phyloP scores from a whole-genome alignment of 1,140 invertebrate genomes.

The Brachystomella parvula region DNA sequence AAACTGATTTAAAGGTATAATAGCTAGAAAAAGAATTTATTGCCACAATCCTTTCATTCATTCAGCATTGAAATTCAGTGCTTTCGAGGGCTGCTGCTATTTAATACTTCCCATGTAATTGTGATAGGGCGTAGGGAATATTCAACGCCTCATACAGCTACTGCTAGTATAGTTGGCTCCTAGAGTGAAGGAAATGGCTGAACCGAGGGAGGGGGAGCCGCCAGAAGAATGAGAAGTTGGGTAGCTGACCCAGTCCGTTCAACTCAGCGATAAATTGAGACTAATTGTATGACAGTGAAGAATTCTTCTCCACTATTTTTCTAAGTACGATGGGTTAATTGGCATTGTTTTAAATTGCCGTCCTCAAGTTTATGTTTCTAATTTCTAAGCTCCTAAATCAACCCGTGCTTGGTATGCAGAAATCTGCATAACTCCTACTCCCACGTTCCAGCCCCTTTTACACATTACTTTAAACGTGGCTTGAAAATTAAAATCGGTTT shows the following conservation, averaged over 20 bases:
- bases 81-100: not conserved
- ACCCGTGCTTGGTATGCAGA: not conserved
- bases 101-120: not conserved
- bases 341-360: not conserved
- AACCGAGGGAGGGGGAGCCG: not conserved
- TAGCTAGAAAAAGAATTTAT: too few species aligned
- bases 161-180: not conserved
- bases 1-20: too few species aligned
- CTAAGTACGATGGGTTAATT: not conserved
- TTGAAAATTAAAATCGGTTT: not conserved
- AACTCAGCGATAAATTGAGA: slow-evolving; percentile 1
- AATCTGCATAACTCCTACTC: not conserved
- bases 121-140: too few species aligned
- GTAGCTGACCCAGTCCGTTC: not conserved
- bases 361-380: not conserved
- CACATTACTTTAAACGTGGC: not conserved
- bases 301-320: not conserved
- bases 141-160: not conserved
- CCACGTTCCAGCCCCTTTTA: not conserved
- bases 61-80: too few species aligned
- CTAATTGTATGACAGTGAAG: slow-evolving; percentile 2
- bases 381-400: not conserved
- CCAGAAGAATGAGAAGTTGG: not conserved
- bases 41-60: too few species aligned
- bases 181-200: not conserved